Conservation (phyloP, 2,797 vertebrate genomes). For the Pangasius sanitwongsei region DNA sequence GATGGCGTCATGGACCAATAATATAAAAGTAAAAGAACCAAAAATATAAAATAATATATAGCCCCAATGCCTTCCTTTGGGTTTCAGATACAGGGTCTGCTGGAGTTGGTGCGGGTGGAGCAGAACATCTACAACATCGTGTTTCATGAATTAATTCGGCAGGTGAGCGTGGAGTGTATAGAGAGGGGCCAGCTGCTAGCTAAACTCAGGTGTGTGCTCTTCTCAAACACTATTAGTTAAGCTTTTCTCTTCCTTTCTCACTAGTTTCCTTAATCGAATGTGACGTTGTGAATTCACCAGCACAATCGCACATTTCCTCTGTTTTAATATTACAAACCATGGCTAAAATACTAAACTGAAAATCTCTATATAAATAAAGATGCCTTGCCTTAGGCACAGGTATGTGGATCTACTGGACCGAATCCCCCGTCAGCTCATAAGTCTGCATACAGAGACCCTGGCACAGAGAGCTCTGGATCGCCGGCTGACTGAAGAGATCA, state of each 20-base stretch:
- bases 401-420: constrained; percentile 83
- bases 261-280: background rate
- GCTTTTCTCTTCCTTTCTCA: background rate
- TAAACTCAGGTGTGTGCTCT: constrained; percentile 81
- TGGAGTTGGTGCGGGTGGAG: constrained; percentile 81
- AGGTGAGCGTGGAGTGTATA: constrained; percentile 85
- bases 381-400: constrained; percentile 72
- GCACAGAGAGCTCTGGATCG: constrained; percentile 80
- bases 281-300: background rate
- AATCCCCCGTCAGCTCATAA: constrained; percentile 79
- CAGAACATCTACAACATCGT: constrained; percentile 89
- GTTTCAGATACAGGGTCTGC: constrained; percentile 81
- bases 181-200: constrained; percentile 89
- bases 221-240: background rate
- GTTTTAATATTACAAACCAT: background rate
- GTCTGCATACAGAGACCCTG: constrained; percentile 82
- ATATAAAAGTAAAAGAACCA: background rate
- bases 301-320: background rate
- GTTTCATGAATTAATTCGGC: constrained; percentile 89
- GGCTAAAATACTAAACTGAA: background rate
- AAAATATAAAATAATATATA: background rate
- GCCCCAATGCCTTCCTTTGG: background rate
- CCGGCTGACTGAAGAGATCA: constrained; percentile 82
- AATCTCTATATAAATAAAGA: background rate
- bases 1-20: background rate